Evolutionary conservation across 1,140 invertebrate species (phyloP), one percentile per base, ranked within the genome.

Genomic region (Rhizoglyphus robini): DNA sequence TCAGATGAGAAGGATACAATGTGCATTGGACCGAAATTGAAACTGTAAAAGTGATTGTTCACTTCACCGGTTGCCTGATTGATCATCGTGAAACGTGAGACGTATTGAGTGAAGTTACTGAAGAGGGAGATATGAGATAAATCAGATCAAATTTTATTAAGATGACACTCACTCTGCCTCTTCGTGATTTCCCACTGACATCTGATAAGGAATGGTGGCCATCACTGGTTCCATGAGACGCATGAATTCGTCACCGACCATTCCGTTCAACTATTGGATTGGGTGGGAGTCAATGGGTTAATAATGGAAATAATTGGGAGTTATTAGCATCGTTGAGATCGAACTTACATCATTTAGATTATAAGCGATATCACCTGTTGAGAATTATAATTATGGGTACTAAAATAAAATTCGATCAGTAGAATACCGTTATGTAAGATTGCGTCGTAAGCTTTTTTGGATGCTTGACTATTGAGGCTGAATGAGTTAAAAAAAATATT

Each of bases 1-100:
- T 99, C 95, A 0, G 94, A 96, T 66, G 88, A 90, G 63, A 98
- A 83, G 11, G 83, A 86, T 46, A 96, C 83, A 69, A 95, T 88
- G 77, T 96, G 93, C 11, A 89, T 83, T 4, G 90, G 88, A 0
- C 95, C 94, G 65, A 96, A 74, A 74, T 96, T 51, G 72, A 89
- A 94, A 76, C 88, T 93, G 77, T 90, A 95, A 79, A 83, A 87
- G 72, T 92, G 79, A 63, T 82, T 85, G 27, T 90, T 85, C 18
- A 30, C 78, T 75, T 59, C 20, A 41, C 85, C 84, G 4, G 90
- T 84, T 18, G 29, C 78, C 75, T 31, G 8, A 46, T 85, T 84
- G 4, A 90, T 90, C 90, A 94, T 94, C 30, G 81, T 85, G 31
- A 51, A 68, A 31, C 67, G 67, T 47, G 48, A 38, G n/a, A n/a